Percentiles rank a stretch among this genome's conserved stretches.
These are phyloP conservation scores for Chelmon rostratus DNA, from an alignment of 2,797 vertebrate species.

Conservation along the genomic window DNA sequence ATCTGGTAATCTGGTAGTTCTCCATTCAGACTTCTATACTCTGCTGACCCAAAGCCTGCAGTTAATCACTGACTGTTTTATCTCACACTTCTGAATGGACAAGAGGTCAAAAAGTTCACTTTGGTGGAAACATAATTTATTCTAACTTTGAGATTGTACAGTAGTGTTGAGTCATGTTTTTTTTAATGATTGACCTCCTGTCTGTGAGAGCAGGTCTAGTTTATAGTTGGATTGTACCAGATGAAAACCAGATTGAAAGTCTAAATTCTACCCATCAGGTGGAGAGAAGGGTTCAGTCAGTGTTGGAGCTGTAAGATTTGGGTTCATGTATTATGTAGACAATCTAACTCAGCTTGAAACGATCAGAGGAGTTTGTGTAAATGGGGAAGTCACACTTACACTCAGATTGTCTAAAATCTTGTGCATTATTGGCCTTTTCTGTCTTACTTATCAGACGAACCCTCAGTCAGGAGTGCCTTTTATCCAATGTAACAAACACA, in stretches of 20 bases:
- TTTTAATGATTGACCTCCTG: conserved; percentile 30
- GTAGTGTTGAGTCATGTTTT: neutral
- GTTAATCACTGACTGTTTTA: conserved; percentile 24
- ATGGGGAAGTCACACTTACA: neutral
- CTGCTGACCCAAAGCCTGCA: conserved; percentile 7
- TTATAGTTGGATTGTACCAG: neutral
- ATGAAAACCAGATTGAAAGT: neutral
- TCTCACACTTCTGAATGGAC: neutral
- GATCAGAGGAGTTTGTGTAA: neutral
- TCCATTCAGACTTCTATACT: conserved; percentile 5
- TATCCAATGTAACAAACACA: conserved; percentile 22
- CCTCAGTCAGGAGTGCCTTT: conserved; percentile 38
- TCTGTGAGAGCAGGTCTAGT: neutral
- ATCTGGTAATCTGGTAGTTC: conserved; percentile 24
- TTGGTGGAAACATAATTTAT: conserved; percentile 14
- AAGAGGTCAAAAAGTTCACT: neutral
- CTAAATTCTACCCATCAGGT: neutral
- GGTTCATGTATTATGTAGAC: neutral
- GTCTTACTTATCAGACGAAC: conserved; percentile 4
- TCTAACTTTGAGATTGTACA: conserved; percentile 13
- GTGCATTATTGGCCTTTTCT: conserved; percentile 1
- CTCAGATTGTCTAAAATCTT: conserved; percentile 4
- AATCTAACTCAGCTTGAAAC: neutral
- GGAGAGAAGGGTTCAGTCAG: neutral
- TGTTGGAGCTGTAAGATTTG: conserved; percentile 2